Conservation (phyloP, 2,888 invertebrate species). For the Lamproptera curius region DNA sequence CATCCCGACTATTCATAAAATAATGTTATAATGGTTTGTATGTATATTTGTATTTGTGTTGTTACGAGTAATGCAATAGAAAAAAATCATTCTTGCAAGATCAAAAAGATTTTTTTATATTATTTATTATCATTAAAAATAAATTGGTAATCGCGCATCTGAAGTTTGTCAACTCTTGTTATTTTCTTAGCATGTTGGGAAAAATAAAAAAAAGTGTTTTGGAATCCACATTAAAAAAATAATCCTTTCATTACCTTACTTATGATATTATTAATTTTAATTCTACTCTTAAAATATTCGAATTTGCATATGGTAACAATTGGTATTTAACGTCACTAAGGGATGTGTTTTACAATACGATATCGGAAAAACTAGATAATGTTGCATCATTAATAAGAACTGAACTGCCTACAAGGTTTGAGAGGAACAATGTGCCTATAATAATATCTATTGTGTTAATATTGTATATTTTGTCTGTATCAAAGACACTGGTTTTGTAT, state of each 20-base stretch:
- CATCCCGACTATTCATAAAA: not conserved
- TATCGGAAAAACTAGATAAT: not conserved
- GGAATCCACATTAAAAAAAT: too few relatives aligned
- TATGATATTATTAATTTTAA: too few relatives aligned
- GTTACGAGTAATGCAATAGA: not conserved
- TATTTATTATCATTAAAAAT: too few relatives aligned
- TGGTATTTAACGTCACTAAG: not conserved
- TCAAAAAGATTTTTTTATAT: too few relatives aligned
- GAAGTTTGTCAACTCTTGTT: too few relatives aligned
- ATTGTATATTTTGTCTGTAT: conserved; percentile 21
- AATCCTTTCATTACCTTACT: too few relatives aligned
- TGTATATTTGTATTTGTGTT: not conserved
- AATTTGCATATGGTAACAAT: not conserved
- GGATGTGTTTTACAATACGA: conserved; percentile 1
- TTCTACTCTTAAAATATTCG: not conserved
- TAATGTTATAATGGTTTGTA: not conserved
- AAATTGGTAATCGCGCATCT: too few relatives aligned
- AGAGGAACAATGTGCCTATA: conserved; percentile 29
- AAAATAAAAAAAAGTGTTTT: too few relatives aligned
- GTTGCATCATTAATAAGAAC: not conserved
- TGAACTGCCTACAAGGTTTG: conserved; percentile 21
- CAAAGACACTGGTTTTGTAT: conserved; percentile 14
- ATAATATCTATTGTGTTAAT: conserved; percentile 17
- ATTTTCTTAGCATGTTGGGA: too few relatives aligned
- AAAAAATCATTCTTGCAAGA: too few relatives aligned